phyloP scores from a whole-genome alignment of 2,113 vertebrate genomes.

The Trichechus manatus region DNA sequence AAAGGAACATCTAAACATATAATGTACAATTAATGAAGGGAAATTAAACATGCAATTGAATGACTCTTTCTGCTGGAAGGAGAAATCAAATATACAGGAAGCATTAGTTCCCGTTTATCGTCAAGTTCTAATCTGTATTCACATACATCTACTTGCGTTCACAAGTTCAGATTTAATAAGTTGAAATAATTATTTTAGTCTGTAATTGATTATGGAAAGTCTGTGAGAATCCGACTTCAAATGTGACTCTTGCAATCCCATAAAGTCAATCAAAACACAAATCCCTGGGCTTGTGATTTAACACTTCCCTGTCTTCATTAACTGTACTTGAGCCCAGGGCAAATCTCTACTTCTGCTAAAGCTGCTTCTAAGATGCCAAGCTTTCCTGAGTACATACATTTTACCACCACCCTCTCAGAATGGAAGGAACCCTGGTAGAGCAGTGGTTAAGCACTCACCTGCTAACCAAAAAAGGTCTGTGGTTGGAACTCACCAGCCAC shows the following conservation, averaged over 20 bases:
- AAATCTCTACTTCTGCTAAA: slow-evolving; percentile 39
- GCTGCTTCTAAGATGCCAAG: slow-evolving; percentile 42
- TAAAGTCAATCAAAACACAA: slow-evolving; percentile 69
- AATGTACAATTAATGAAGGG: slow-evolving; percentile 75
- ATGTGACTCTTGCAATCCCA: slow-evolving; percentile 58
- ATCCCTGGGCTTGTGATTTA: slow-evolving; percentile 63
- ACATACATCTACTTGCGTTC: slow-evolving; percentile 74
- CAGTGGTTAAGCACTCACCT: no score
- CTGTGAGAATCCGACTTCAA: slow-evolving; percentile 64
- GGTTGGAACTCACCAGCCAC: no score
- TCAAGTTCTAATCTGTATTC: slow-evolving; percentile 73
- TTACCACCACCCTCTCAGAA: slow-evolving; percentile 43
- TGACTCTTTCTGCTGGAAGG: slow-evolving; percentile 72
- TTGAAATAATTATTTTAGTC: slow-evolving; percentile 74
- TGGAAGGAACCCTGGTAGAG: not conserved
- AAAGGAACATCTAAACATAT: slow-evolving; percentile 74
- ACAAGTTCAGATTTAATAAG: slow-evolving; percentile 72
- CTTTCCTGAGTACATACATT: slow-evolving; percentile 45
- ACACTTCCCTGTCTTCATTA: slow-evolving; percentile 64
- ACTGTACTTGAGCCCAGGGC: not conserved
- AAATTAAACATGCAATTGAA: slow-evolving; percentile 77
- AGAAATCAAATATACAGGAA: slow-evolving; percentile 76
- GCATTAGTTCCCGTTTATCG: slow-evolving; percentile 69
- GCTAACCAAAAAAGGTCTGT: no score
- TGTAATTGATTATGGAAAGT: slow-evolving; percentile 67